A percentile compares a stretch with the other conserved stretches of the same genome.
These are phyloP conservation scores for Thumatha senex DNA, from an alignment of 2,888 invertebrate species.

Conservation along the genomic window DNA sequence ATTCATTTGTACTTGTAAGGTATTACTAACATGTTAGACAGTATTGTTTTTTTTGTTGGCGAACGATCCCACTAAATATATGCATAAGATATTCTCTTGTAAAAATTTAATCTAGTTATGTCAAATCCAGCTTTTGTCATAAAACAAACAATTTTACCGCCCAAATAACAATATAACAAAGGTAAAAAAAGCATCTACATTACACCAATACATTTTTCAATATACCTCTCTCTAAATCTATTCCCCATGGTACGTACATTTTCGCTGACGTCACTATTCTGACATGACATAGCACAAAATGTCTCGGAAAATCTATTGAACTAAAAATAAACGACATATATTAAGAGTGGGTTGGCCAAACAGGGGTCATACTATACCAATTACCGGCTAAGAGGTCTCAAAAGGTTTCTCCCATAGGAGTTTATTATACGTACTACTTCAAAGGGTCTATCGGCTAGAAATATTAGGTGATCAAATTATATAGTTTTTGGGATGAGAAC, in stretches of 20 bases:
- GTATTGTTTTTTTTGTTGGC: not conserved
- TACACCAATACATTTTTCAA: not conserved
- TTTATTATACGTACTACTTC: slow-evolving; percentile 41
- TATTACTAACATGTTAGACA: not conserved
- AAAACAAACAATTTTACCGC: no score
- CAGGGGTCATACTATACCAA: slow-evolving; percentile 27
- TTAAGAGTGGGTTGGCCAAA: slow-evolving; percentile 29
- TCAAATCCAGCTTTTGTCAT: no score
- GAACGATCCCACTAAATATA: not conserved
- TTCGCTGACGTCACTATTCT: not conserved
- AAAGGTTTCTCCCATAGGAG: slow-evolving; percentile 40
- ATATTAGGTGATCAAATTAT: slow-evolving; percentile 47
- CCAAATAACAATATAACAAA: no score
- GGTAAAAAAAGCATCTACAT: no score
- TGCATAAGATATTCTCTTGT: no score
- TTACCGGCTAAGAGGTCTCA: slow-evolving; percentile 36
- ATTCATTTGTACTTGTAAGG: slow-evolving; percentile 6
- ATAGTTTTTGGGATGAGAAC: slow-evolving; percentile 34
- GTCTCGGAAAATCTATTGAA: slow-evolving; percentile 26
- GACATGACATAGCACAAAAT: slow-evolving; percentile 5
- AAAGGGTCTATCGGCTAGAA: slow-evolving; percentile 41
- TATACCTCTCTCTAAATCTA: not conserved
- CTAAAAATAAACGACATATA: slow-evolving; percentile 41
- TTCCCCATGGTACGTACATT: not conserved
- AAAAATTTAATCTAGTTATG: no score